These are phyloP conservation scores for Papilio xuthus DNA, from an alignment of 1,140 invertebrate genomes.

Conservation along the genomic window DNA sequence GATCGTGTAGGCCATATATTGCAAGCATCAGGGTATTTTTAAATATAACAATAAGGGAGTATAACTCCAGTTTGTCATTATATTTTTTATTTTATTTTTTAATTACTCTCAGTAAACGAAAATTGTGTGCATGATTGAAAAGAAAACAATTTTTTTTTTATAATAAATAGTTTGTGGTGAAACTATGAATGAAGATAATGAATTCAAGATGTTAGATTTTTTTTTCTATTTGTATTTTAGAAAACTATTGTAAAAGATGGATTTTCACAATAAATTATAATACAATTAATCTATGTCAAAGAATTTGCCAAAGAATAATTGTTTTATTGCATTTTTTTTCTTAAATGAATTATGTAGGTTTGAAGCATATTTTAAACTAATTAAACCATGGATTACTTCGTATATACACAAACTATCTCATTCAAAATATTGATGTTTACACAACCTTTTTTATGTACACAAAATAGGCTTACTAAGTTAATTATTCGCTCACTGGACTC, in stretches of 20 bases:
- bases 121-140: neutral
- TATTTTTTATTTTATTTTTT: neutral
- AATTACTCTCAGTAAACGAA: conserved; percentile 19
- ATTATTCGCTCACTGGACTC: conserved; percentile 15
- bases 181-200: neutral
- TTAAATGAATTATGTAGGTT: conserved; percentile 15
- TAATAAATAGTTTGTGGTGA: conserved; percentile 8
- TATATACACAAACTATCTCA: conserved; percentile 13
- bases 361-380: conserved; percentile 20
- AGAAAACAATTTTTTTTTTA: neutral
- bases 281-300: neutral
- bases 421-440: neutral
- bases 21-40: neutral
- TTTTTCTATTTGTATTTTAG: neutral
- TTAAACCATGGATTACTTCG: conserved; percentile 7
- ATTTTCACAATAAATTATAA: conserved; percentile 7
- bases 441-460: conserved; percentile 25
- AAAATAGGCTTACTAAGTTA: conserved; percentile 23
- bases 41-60: neutral
- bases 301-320: neutral
- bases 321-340: conserved; percentile 14
- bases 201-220: neutral
- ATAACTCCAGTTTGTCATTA: neutral
- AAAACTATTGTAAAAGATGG: neutral
- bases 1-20: conserved; percentile 21